Percentiles rank a stretch among this genome's conserved stretches.
Evolutionary conservation across 2,113 vertebrate genomes (phyloP).

Genomic region (Prunella fulvescens): DNA sequence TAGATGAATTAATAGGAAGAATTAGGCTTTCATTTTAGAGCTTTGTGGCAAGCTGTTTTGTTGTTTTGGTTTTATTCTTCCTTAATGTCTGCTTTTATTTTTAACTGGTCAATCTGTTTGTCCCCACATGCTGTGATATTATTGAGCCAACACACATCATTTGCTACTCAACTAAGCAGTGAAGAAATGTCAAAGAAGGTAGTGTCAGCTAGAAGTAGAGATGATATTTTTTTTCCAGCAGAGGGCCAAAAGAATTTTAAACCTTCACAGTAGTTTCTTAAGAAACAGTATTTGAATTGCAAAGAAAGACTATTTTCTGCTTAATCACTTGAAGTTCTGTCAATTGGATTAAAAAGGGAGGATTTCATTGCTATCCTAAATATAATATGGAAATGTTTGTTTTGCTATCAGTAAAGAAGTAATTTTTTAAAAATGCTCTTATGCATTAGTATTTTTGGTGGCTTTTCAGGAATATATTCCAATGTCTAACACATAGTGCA

Average conservation of each 20-base stretch:
- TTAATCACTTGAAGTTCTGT: background rate
- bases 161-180: background rate
- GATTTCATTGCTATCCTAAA: background rate
- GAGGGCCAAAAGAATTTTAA: background rate
- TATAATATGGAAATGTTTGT: background rate
- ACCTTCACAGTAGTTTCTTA: background rate
- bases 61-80: background rate
- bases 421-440: rapidly evolving
- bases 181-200: background rate
- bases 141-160: background rate
- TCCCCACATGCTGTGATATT: background rate
- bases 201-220: background rate
- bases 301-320: background rate
- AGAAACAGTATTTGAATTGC: background rate
- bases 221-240: background rate
- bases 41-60: background rate
- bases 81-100: background rate
- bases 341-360: background rate
- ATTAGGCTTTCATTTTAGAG: background rate
- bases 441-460: background rate
- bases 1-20: background rate
- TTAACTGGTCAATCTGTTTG: background rate
- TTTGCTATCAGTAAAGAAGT: background rate
- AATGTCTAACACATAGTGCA: background rate
- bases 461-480: background rate